These are phyloP conservation scores for Pitangus sulphuratus DNA, from an alignment of 2,797 vertebrate species.

Conservation along the genomic window DNA sequence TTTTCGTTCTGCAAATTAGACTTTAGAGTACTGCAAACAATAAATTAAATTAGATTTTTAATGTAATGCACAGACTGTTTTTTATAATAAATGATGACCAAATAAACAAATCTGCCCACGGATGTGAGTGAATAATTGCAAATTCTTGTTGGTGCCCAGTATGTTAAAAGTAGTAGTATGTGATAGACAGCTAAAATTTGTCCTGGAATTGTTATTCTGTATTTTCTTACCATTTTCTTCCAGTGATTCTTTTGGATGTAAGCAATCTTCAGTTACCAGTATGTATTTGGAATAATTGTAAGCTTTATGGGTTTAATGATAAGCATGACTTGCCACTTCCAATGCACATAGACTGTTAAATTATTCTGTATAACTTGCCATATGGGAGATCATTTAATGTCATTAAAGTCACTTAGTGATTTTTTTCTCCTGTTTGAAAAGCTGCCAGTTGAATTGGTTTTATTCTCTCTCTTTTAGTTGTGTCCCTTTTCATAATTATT, in stretches of 20 bases:
- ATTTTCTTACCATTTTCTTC: neutral
- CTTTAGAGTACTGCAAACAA: neutral
- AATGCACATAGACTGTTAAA: rapidly evolving
- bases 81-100: neutral
- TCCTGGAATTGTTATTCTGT: neutral
- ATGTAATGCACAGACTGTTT: neutral
- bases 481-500: neutral
- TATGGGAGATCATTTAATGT: neutral
- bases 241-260: neutral
- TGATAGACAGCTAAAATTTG: neutral
- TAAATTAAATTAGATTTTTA: neutral
- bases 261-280: neutral
- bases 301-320: neutral
- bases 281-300: neutral
- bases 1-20: neutral
- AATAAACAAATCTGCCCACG: neutral
- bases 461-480: neutral
- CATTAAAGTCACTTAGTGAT: neutral
- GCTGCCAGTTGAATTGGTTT: neutral
- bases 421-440: neutral
- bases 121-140: neutral
- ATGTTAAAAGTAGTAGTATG: neutral
- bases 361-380: neutral
- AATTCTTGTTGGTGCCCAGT: neutral
- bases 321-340: neutral